phyloP scores from a whole-genome alignment of 2,888 invertebrate species.

The Diploptera punctata region DNA sequence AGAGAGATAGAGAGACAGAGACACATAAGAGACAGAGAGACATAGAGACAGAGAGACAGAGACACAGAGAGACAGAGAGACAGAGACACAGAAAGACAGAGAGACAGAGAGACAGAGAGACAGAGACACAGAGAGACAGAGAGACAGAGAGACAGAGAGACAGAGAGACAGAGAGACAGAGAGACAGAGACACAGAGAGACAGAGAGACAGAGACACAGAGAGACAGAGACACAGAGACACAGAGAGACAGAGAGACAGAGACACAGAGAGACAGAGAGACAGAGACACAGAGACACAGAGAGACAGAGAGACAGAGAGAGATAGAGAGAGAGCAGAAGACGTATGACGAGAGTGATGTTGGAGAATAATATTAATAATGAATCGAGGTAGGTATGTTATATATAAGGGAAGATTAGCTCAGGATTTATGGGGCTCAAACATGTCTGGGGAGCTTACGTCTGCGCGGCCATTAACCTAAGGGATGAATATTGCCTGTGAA shows the following conservation, averaged over 20 bases:
- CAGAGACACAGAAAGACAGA: background rate
- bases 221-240: background rate
- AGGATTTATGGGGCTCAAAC: too few relatives aligned
- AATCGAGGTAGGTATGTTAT: too few relatives aligned
- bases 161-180: background rate
- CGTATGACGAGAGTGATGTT: background rate
- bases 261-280: background rate
- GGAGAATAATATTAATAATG: too few relatives aligned
- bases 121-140: background rate
- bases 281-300: background rate
- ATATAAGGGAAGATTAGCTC: too few relatives aligned
- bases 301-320: background rate
- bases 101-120: too few relatives aligned
- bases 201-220: background rate
- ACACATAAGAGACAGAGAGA: too few relatives aligned
- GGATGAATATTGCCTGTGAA: too few relatives aligned
- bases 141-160: background rate
- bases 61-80: background rate
- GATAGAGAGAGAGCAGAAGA: background rate
- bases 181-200: background rate
- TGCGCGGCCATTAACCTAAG: too few relatives aligned
- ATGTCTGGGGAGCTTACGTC: too few relatives aligned
- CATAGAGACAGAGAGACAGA: too few relatives aligned
- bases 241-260: background rate
- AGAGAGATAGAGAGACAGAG: too few relatives aligned